phyloP scores from a whole-genome alignment of 2,888 invertebrate genomes.

The Nemoura dubitans region DNA sequence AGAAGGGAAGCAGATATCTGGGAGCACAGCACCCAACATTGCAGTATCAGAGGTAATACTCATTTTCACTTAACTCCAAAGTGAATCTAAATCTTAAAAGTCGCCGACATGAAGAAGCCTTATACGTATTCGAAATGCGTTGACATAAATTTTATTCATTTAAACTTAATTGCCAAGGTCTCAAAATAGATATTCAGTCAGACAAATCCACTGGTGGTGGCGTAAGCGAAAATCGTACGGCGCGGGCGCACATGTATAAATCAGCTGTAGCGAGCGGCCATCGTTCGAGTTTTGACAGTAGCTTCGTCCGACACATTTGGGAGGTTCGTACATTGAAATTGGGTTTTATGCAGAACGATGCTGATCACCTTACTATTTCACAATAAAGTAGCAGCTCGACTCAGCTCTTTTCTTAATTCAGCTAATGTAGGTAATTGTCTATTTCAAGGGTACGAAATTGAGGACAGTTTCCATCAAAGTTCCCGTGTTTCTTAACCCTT shows the following conservation, averaged over 20 bases:
- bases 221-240: neutral
- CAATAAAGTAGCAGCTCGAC: too few relatives aligned
- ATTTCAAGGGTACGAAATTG: too few relatives aligned
- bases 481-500: too few relatives aligned
- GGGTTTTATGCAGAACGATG: too few relatives aligned
- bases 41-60: neutral
- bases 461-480: too few relatives aligned
- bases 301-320: too few relatives aligned
- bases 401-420: too few relatives aligned
- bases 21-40: neutral
- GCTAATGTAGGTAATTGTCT: too few relatives aligned
- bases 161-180: neutral
- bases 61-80: neutral
- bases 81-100: neutral
- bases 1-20: conserved; percentile 17
- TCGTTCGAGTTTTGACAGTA: too few relatives aligned
- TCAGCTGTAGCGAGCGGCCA: neutral
- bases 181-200: neutral
- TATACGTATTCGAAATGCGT: neutral
- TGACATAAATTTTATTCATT: conserved; percentile 3
- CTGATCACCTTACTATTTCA: too few relatives aligned
- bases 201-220: neutral
- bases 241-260: neutral
- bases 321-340: too few relatives aligned
- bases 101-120: neutral